These are phyloP conservation scores for Ancistrus triradiatus DNA, from an alignment of 2,113 vertebrate species.

Conservation along the genomic window DNA sequence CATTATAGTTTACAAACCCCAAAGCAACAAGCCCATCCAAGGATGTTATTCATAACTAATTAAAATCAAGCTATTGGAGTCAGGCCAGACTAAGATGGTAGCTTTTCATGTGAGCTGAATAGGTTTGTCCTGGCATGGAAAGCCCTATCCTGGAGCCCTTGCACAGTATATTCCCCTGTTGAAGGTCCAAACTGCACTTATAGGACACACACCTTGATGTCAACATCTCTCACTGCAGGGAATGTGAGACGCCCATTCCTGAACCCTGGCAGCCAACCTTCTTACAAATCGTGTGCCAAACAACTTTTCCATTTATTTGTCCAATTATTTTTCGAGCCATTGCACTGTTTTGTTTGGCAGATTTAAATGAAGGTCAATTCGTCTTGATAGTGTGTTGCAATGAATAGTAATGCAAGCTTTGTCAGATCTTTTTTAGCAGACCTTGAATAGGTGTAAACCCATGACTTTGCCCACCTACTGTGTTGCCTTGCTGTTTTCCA, in stretches of 20 bases:
- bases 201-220: slow-evolving; percentile 69
- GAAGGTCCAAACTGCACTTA: slow-evolving; percentile 76
- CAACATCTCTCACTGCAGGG: slow-evolving; percentile 66
- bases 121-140: slow-evolving; percentile 77
- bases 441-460: slow-evolving; percentile 30
- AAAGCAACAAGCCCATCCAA: slow-evolving; percentile 61
- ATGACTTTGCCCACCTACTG: slow-evolving; percentile 46
- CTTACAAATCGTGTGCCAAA: slow-evolving; percentile 42
- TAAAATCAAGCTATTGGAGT: slow-evolving; percentile 76
- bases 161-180: slow-evolving; percentile 71
- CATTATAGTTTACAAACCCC: no score
- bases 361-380: slow-evolving; percentile 57
- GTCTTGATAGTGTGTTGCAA: slow-evolving; percentile 61
- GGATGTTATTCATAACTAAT: slow-evolving; percentile 85
- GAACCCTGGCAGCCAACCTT: slow-evolving; percentile 56
- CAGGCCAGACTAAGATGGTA: no score
- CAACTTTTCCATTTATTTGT: slow-evolving; percentile 65
- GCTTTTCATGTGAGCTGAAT: no score
- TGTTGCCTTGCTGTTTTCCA: slow-evolving; percentile 30
- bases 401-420: slow-evolving; percentile 58
- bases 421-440: slow-evolving; percentile 41
- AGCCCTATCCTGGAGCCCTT: slow-evolving; percentile 64
- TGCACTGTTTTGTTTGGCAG: slow-evolving; percentile 68
- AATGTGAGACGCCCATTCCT: slow-evolving; percentile 56
- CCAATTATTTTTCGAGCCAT: slow-evolving; percentile 68